A percentile compares a stretch with the other conserved stretches of the same genome.
Evolutionary conservation across 1,140 invertebrate species (phyloP).

Genomic region (Anoplophora glabripennis): DNA sequence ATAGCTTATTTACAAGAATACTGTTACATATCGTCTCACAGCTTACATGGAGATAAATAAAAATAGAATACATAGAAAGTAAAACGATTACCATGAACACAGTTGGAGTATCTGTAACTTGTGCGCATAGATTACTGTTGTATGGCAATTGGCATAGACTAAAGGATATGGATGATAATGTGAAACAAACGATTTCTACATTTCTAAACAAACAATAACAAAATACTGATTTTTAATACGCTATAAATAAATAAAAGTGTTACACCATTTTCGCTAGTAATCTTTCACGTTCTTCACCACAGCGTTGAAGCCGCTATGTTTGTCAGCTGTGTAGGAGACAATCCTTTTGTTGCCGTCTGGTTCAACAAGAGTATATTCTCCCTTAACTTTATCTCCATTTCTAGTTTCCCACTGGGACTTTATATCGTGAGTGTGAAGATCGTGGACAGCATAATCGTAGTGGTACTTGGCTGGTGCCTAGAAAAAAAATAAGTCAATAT

Average conservation of each 20-base stretch:
- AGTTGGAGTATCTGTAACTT: slow-evolving; percentile 19
- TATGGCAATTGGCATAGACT: slow-evolving; percentile 13
- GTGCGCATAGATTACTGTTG: slow-evolving; percentile 13
- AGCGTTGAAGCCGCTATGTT: slow-evolving; percentile 63
- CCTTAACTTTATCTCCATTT: slow-evolving; percentile 48
- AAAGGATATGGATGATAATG: slow-evolving; percentile 1
- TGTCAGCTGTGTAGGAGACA: slow-evolving; percentile 50
- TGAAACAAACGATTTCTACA: slow-evolving; percentile 17
- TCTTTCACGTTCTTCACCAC: slow-evolving; percentile 48
- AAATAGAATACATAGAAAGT: slow-evolving; percentile 10
- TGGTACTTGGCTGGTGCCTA: slow-evolving; percentile 39
- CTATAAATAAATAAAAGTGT: slow-evolving; percentile 11
- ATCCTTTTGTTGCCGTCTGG: slow-evolving; percentile 49
- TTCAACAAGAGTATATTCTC: slow-evolving; percentile 50
- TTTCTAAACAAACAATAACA: slow-evolving; percentile 12
- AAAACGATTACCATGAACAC: slow-evolving; percentile 22
- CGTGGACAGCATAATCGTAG: slow-evolving; percentile 37
- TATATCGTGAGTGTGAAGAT: slow-evolving; percentile 37
- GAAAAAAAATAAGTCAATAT: too few species aligned
- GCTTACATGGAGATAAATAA: slow-evolving; percentile 15
- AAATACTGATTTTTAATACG: slow-evolving; percentile 10
- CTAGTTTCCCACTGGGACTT: slow-evolving; percentile 37
- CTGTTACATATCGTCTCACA: slow-evolving; percentile 11
- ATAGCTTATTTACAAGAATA: slow-evolving; percentile 13
- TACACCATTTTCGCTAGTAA: slow-evolving; percentile 1